phyloP scores from a whole-genome alignment of 1,140 invertebrate species.

The Neomicropteryx cornuta region DNA sequence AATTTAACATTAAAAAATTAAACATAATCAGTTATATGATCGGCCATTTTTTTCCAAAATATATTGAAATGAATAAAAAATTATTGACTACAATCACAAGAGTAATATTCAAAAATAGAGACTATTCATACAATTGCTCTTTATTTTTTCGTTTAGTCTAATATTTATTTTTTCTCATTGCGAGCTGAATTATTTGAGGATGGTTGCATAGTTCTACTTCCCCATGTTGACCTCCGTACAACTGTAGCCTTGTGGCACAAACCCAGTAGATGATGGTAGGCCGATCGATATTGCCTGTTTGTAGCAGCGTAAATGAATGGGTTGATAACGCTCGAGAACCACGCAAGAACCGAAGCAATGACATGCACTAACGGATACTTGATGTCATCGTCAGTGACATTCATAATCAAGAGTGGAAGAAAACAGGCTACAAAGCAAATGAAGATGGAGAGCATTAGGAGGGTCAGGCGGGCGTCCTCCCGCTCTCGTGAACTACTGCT shows the following conservation, averaged over 20 bases:
- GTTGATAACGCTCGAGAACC: constrained; percentile 78
- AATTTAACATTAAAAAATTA: too few species aligned
- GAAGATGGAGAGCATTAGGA: constrained; percentile 78
- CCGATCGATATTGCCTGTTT: constrained; percentile 70
- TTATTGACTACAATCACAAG: too few species aligned
- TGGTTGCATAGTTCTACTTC: constrained; percentile 31
- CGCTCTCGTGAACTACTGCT: too few species aligned
- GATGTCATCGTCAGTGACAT: constrained; percentile 68
- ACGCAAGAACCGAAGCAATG: constrained; percentile 69
- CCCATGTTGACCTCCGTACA: constrained; percentile 28
- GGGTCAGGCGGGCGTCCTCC: constrained; percentile 69
- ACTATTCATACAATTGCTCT: not conserved
- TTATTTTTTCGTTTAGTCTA: constrained; percentile 1
- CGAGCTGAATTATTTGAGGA: constrained; percentile 25
- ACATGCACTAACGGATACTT: constrained; percentile 63
- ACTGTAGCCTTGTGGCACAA: constrained; percentile 29
- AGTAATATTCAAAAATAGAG: too few species aligned
- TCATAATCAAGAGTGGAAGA: constrained; percentile 74
- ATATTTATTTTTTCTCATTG: constrained; percentile 1
- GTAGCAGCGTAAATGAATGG: constrained; percentile 80
- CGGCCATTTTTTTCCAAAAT: too few species aligned
- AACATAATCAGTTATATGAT: too few species aligned
- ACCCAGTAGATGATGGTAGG: constrained; percentile 57
- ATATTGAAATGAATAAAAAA: too few species aligned
- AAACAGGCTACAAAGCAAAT: constrained; percentile 74